Base-by-base conservation (phyloP, 2,797 vertebrate genomes). In the Atherinosoma microstoma region DNA sequence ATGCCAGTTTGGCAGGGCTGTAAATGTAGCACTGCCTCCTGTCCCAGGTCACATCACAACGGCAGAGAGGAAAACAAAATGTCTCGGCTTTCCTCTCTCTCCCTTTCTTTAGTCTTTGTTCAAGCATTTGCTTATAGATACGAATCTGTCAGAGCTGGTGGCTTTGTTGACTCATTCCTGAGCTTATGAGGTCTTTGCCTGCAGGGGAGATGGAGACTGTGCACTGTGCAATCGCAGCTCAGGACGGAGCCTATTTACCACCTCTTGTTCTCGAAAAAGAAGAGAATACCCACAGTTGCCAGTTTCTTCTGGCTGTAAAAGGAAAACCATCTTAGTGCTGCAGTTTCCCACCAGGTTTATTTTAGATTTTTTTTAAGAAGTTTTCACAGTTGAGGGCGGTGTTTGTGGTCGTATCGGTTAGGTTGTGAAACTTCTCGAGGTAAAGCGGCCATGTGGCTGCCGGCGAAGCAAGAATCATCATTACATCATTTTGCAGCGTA, bases 1-100 rank as follows among this genome's bases (percentile, higher is more conserved):
- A 87, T 78, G 88, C 78, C 80, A 82, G 64, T 89, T 89, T 91
- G 91, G 90, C 89, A 80, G 68, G 16, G 35, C 68, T 68, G 65
- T 75, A 65, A 58, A 78, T 69, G 83, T 64, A 79, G 58, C 40
- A 53, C 64, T 53, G 75, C 82, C 82, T 84, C 82, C 74, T 76
- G 82, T 89, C 83, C 68, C 70, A 76, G 85, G 85, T 88, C 87
- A 82, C 67, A 88, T 84, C 77, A 70, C 59, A 58, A 69, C 75
- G 67, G 76, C 49, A 24, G 68, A 64, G 73, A 32, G 32, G 74
- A 79, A 87, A 86, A 85, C 67, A 79, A 79, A 91, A 87, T 75
- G 75, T 58, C 63, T 70, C 29, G 18, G 62, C 32, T 58, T 84
- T 63, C 69, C 69, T 72, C 71, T 29, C 69, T 65, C 60, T 54